Evolutionary conservation across 1,140 invertebrate genomes (phyloP), one percentile per base, ranked within the genome.

Genomic region (Pemphigus obesinymphae): DNA sequence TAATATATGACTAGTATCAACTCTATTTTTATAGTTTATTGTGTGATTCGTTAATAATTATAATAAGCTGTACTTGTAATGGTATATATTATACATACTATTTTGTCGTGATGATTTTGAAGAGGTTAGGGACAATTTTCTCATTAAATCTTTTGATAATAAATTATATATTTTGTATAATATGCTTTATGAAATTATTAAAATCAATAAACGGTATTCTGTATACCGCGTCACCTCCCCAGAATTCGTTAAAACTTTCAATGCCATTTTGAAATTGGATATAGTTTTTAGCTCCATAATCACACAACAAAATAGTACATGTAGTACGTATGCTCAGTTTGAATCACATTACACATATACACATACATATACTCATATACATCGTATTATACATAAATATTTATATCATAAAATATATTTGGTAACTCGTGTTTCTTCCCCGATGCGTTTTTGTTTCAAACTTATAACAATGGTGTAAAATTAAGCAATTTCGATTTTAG

Each of bases 391-490:
- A 34, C 31, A 66, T 66, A 34, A 6, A 11, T 17, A 26, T 40
- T 43, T 43, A 31, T 48, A 45, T 45, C 17, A 50, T 73, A 50
- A 73, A 37, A 48, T 20, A 31, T 29, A 29, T 43, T 26, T 80
- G 76, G 76, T 80, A 80, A 80, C 76, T 80, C 37, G 20, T 2
- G 23, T 78, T 40, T 61, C 23, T 58, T 45, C 10, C 11, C 53
- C 76, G 53, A 80, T 61, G 53, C 76, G 26, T 29, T 63, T 8
- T n/a, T n/a, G n/a, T n/a, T 5, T 63, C 29, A 80, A 43, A 63
- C 34, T 80, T 63, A 63, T 31, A 26, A 10, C 50, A 29, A 72
- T 45, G 40, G 20, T 17, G 40, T 70, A 70, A 70, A 70, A 34
- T 66, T 43, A 70, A 34, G 63, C n/a, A 66, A n/a, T 66, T 66